These are phyloP conservation scores for Hydropsyche betteni DNA, from an alignment of 2,888 invertebrate species.

Conservation along the genomic window DNA sequence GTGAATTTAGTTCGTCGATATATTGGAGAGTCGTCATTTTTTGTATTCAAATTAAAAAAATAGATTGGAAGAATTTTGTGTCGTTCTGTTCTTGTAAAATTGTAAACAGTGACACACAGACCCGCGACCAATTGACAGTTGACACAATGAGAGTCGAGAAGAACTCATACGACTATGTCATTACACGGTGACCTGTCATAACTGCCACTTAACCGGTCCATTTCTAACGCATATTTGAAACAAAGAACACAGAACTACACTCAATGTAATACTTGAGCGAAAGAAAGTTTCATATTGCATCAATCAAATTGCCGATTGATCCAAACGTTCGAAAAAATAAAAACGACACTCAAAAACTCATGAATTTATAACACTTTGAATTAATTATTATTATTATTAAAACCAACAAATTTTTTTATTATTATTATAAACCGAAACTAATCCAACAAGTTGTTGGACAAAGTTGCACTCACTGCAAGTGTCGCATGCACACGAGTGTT, in stretches of 20 bases:
- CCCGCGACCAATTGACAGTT: constrained; percentile 43
- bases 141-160: constrained; percentile 39
- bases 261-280: too few relatives aligned
- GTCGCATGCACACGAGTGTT: constrained; percentile 26
- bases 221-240: background rate
- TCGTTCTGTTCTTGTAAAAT: background rate
- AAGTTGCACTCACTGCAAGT: background rate
- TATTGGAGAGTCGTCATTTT: too few relatives aligned
- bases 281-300: too few relatives aligned
- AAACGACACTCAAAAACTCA: background rate
- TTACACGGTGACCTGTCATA: constrained; percentile 37
- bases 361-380: background rate
- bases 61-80: background rate
- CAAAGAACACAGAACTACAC: background rate
- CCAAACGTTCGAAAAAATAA: background rate
- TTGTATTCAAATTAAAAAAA: too few relatives aligned
- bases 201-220: constrained; percentile 21
- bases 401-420: background rate
- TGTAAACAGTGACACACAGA: constrained; percentile 21
- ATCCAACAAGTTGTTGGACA: constrained; percentile 14
- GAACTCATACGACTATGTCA: constrained; percentile 31
- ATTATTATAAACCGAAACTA: background rate
- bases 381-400: background rate
- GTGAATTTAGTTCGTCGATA: too few relatives aligned
- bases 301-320: too few relatives aligned